A percentile compares a stretch with the other conserved stretches of the same genome.
Conservation (phyloP, 2,888 invertebrate species). For the Drosophila fulvimacula region DNA sequence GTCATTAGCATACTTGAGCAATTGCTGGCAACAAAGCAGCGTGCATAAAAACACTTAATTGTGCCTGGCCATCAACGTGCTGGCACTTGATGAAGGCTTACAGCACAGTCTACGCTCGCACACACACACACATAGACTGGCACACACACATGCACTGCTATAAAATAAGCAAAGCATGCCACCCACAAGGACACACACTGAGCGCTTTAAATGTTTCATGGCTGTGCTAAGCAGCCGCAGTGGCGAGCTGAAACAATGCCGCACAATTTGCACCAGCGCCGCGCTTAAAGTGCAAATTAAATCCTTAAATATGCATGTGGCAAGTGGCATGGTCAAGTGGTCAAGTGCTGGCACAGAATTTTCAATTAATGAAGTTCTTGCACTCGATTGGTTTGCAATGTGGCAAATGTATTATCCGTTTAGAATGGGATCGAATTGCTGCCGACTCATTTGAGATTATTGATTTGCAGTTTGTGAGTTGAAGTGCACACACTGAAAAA, state of each 20-base stretch:
- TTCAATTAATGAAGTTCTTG: conserved; percentile 49
- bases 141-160: not conserved
- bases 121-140: not conserved
- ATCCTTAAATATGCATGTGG: conserved; percentile 56
- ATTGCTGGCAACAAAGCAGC: conserved; percentile 63
- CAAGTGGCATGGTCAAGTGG: conserved; percentile 43
- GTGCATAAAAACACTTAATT: conserved; percentile 78
- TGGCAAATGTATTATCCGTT: conserved; percentile 31
- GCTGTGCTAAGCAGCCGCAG: conserved; percentile 33
- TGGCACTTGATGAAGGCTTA: conserved; percentile 59
- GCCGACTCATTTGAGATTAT: conserved; percentile 48
- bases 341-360: conserved; percentile 23
- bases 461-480: conserved; percentile 29
- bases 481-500: conserved; percentile 6
- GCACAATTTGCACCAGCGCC: conserved; percentile 7
- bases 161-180: conserved; percentile 4
- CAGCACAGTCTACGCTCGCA: too few species aligned
- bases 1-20: conserved; percentile 77
- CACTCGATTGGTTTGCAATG: conserved; percentile 22
- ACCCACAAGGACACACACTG: conserved; percentile 40
- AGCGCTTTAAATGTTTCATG: conserved; percentile 61
- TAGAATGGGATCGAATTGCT: conserved; percentile 32
- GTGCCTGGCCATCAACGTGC: conserved; percentile 71
- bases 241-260: conserved; percentile 9
- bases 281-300: conserved; percentile 56